Percentiles rank a stretch among this genome's conserved stretches.
phyloP scores from a whole-genome alignment of 1,140 invertebrate genomes.

The Solenopsis invicta region DNA sequence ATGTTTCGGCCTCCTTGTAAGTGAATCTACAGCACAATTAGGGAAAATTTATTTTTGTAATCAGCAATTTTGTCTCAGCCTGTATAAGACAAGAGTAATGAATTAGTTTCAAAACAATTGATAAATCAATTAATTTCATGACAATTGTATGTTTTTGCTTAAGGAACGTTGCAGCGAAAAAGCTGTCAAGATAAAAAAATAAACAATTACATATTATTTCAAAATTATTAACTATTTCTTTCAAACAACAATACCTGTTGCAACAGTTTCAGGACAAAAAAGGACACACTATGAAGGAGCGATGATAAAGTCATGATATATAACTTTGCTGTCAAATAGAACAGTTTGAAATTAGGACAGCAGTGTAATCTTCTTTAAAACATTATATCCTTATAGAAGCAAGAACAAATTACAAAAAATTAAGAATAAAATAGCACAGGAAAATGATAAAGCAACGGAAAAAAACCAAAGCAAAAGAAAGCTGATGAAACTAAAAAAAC shows the following conservation, averaged over 20 bases:
- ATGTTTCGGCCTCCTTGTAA: conserved; percentile 74
- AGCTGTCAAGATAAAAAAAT: conserved; percentile 13
- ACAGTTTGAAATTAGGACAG: not conserved
- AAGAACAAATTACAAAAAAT: conserved; percentile 53
- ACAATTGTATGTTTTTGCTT: conserved; percentile 16
- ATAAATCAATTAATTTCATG: no score
- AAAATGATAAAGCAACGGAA: not conserved
- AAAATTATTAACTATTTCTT: conserved; percentile 9
- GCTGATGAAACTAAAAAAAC: not conserved
- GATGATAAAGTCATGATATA: conserved; percentile 40
- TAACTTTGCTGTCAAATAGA: conserved; percentile 26
- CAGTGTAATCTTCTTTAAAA: conserved; percentile 25
- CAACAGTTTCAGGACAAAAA: not conserved
- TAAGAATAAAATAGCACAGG: conserved; percentile 35
- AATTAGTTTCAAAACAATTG: no score
- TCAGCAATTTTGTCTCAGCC: not conserved
- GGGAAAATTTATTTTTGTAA: not conserved
- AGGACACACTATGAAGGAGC: conserved; percentile 15
- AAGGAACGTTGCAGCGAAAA: conserved; percentile 26
- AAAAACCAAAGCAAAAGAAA: not conserved
- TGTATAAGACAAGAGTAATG: not conserved
- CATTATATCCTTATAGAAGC: not conserved
- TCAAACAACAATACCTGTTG: not conserved
- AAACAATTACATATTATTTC: not conserved
- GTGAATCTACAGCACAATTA: conserved; percentile 69